A percentile compares a stretch with the other conserved stretches of the same genome.
Evolutionary conservation across 2,113 vertebrate genomes (phyloP).

Genomic region (Porphyrio hochstetteri): DNA sequence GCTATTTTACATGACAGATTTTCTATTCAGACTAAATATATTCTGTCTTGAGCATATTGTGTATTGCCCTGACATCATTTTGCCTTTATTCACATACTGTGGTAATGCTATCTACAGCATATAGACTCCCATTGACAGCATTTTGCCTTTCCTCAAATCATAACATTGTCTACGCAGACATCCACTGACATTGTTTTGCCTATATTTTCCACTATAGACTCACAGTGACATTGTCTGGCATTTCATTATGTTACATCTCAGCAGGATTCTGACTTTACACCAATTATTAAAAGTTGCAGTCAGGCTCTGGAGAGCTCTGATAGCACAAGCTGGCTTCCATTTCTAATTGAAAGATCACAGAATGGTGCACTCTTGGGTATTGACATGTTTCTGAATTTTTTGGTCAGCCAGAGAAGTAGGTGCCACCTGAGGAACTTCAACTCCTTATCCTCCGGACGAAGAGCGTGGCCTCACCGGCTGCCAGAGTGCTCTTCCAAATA

Average conservation of each 20-base stretch:
- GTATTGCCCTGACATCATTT: constrained; percentile 59
- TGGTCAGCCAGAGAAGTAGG: background rate
- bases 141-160: constrained; percentile 65
- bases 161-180: constrained; percentile 59
- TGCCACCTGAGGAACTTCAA: background rate
- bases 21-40: constrained; percentile 58
- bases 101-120: constrained; percentile 43
- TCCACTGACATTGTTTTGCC: constrained; percentile 53
- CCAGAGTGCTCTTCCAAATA: background rate
- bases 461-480: background rate
- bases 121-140: constrained; percentile 56
- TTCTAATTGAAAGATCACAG: background rate
- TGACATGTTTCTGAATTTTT: background rate
- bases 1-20: constrained; percentile 57
- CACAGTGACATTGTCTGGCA: constrained; percentile 59
- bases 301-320: constrained; percentile 8
- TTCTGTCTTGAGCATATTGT: constrained; percentile 54
- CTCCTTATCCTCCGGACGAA: background rate
- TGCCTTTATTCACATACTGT: constrained; percentile 57
- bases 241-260: constrained; percentile 27
- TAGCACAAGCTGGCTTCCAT: background rate
- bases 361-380: background rate
- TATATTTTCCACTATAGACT: constrained; percentile 35
- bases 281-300: constrained; percentile 55
- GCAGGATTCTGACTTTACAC: constrained; percentile 50